A percentile compares a stretch with the other conserved stretches of the same genome.
Conservation (phyloP, 2,113 vertebrate genomes). For the Papio anubis region DNA sequence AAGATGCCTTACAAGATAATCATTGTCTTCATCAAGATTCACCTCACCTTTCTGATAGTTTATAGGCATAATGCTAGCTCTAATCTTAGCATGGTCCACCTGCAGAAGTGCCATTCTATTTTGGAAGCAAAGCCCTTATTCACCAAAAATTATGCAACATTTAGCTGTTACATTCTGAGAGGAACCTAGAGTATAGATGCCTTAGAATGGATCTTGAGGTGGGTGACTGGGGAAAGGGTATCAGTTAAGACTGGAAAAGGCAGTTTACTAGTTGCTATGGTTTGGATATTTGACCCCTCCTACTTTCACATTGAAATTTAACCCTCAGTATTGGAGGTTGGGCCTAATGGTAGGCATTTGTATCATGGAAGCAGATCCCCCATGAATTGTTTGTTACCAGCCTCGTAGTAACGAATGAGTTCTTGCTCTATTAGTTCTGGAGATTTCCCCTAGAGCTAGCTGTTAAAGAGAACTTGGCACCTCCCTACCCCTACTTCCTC, state of each 20-base stretch:
- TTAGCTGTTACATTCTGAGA: neutral
- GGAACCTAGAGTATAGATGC: neutral
- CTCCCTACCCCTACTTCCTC: too few relatives aligned
- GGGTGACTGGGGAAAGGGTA: fast-evolving
- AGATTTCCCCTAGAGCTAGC: too few relatives aligned
- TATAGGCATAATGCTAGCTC: neutral
- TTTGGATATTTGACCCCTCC: too few relatives aligned
- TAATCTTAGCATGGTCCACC: neutral
- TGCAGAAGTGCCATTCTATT: neutral
- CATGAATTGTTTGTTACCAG: too few relatives aligned
- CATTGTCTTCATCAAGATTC: neutral
- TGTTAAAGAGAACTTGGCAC: too few relatives aligned
- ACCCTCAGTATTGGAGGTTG: too few relatives aligned
- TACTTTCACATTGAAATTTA: too few relatives aligned
- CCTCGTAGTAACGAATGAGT: too few relatives aligned
- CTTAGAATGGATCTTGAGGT: neutral
- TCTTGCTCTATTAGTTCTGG: too few relatives aligned
- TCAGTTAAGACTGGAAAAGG: neutral
- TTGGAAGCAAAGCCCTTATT: neutral
- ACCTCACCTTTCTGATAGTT: neutral
- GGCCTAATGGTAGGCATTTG: too few relatives aligned
- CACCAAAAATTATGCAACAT: neutral
- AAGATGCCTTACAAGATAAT: neutral
- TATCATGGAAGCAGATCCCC: too few relatives aligned
- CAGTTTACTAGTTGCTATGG: too few relatives aligned